These are phyloP conservation scores for Pachypeltis micranthus DNA, from an alignment of 1,140 invertebrate genomes.

Conservation along the genomic window DNA sequence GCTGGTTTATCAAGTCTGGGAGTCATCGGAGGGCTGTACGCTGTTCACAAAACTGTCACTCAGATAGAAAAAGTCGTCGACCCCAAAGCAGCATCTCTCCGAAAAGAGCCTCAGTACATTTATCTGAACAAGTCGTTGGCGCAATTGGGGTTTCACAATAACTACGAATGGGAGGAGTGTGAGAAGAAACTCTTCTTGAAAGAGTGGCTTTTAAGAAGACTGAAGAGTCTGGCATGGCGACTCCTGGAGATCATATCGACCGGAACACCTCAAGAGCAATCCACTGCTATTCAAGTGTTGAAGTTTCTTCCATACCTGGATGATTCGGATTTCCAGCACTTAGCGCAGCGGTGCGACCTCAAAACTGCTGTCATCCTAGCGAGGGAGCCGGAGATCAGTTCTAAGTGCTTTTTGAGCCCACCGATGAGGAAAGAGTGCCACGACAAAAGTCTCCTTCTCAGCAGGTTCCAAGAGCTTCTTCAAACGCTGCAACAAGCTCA, in stretches of 20 bases:
- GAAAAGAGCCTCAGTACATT: not conserved
- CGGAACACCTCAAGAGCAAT: not conserved
- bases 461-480: constrained; percentile 44
- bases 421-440: not conserved
- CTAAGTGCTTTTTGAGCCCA: constrained; percentile 43
- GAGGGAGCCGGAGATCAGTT: constrained; percentile 41
- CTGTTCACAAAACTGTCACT: not conserved
- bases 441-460: constrained; percentile 29
- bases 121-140: too few species aligned
- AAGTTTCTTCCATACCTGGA: not conserved
- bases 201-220: not conserved
- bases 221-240: not conserved
- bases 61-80: not conserved
- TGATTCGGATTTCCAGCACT: constrained; percentile 29
- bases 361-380: constrained; percentile 50
- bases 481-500: constrained; percentile 39
- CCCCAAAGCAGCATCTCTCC: not conserved
- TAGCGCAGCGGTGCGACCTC: constrained; percentile 51
- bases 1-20: too few species aligned
- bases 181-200: not conserved
- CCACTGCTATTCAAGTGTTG: not conserved
- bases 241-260: not conserved
- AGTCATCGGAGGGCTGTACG: too few species aligned
- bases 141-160: not conserved
- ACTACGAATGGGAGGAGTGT: not conserved